Conservation (phyloP, 1,140 invertebrate genomes). For the Cyclina sinensis region DNA sequence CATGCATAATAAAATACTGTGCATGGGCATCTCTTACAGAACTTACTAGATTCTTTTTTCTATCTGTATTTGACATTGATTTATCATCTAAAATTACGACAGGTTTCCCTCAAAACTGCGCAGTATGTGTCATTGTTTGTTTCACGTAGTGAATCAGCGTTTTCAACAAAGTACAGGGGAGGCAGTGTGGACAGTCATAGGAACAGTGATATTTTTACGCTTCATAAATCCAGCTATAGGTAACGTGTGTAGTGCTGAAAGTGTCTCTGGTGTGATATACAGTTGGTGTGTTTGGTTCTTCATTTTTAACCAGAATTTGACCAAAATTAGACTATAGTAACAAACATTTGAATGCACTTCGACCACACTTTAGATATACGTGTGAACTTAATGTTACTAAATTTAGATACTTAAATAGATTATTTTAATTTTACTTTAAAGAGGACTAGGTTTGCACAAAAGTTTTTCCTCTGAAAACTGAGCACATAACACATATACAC, state of each 20-base stretch:
- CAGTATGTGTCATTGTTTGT: constrained; percentile 99
- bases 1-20: constrained; percentile 26
- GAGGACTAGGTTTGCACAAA: too few relatives aligned
- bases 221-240: constrained; percentile 99
- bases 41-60: constrained; percentile 15
- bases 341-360: too few relatives aligned
- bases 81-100: constrained; percentile 53
- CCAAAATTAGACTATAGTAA: too few relatives aligned
- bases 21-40: constrained; percentile 8
- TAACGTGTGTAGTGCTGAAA: constrained; percentile 84
- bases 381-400: too few relatives aligned
- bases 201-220: constrained; percentile 98
- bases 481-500: too few relatives aligned
- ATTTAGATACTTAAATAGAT: too few relatives aligned
- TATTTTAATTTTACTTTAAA: too few relatives aligned
- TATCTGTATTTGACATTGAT: constrained; percentile 18
- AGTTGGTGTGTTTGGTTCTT: constrained; percentile 39
- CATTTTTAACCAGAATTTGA: constrained; percentile 29
- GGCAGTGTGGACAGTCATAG: constrained; percentile 88
- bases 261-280: constrained; percentile 36
- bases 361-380: too few relatives aligned
- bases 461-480: too few relatives aligned
- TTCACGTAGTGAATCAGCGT: constrained; percentile 91
- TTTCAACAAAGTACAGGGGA: constrained; percentile 92
- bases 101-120: constrained; percentile 96